Percentiles rank a stretch among this genome's conserved stretches.
Conservation (phyloP, 2,888 invertebrate genomes). For the Eristalis arbustorum region DNA sequence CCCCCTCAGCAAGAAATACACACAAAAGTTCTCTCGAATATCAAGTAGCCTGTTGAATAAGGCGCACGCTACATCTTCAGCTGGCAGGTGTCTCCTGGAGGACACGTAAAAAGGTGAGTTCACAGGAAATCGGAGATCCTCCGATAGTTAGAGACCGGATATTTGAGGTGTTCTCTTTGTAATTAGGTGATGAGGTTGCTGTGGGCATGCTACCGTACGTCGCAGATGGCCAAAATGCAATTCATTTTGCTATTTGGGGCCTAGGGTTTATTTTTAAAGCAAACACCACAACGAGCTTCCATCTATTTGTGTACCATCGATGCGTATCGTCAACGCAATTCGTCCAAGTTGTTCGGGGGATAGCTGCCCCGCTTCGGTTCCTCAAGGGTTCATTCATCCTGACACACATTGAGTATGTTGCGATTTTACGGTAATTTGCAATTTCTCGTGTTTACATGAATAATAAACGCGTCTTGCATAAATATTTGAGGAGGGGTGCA, state of each 20-base stretch:
- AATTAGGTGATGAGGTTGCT: constrained; percentile 25
- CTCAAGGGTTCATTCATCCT: constrained; percentile 31
- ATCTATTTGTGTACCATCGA: constrained; percentile 50
- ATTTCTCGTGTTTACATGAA: constrained; percentile 27
- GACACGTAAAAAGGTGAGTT: constrained; percentile 57
- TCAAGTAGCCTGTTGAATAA: constrained; percentile 27
- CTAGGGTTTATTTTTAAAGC: constrained; percentile 49
- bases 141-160: neutral
- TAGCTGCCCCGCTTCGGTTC: neutral
- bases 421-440: constrained; percentile 23
- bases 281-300: constrained; percentile 11
- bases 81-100: constrained; percentile 3
- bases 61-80: constrained; percentile 7
- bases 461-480: constrained; percentile 8
- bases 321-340: constrained; percentile 42
- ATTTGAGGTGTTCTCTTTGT: neutral
- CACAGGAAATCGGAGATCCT: neutral
- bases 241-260: constrained; percentile 4
- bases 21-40: neutral
- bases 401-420: neutral
- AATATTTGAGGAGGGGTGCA: constrained; percentile 26
- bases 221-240: constrained; percentile 1
- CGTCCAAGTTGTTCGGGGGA: neutral
- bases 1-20: neutral
- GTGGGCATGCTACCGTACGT: neutral